Evolutionary conservation across 2,797 vertebrate species (phyloP).

Genomic region (Iguana delicatissima): DNA sequence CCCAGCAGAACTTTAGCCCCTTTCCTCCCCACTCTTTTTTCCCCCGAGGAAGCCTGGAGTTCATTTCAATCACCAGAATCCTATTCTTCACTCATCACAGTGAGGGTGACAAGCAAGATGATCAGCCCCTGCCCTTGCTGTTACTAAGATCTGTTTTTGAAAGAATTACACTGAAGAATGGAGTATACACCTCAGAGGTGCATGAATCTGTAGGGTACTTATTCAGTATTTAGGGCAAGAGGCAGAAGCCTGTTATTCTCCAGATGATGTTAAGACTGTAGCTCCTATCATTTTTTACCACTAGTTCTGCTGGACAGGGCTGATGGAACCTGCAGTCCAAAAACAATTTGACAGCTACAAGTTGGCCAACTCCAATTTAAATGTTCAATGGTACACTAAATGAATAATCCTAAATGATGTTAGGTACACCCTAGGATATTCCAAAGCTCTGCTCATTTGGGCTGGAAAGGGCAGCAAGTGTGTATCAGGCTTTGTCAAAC

Average conservation of each 20-base stretch:
- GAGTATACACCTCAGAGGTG: neutral
- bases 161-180: neutral
- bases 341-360: too few relatives aligned
- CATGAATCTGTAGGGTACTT: neutral
- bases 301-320: neutral
- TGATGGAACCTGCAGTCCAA: too few relatives aligned
- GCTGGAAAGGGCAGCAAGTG: neutral
- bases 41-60: neutral
- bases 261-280: too few relatives aligned
- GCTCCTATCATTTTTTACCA: neutral
- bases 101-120: neutral
- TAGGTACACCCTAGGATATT: neutral
- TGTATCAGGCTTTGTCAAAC: neutral
- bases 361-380: too few relatives aligned
- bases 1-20: neutral
- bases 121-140: neutral
- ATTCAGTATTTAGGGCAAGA: too few relatives aligned
- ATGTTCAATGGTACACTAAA: neutral
- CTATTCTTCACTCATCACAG: neutral
- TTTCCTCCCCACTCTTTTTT: neutral
- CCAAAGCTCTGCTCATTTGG: neutral
- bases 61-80: neutral
- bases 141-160: too few relatives aligned
- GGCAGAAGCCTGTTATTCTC: too few relatives aligned
- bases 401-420: neutral